Conservation (phyloP, 37 sponge, comb jelly and placozoan genomes). For the Halichondria panicea region DNA sequence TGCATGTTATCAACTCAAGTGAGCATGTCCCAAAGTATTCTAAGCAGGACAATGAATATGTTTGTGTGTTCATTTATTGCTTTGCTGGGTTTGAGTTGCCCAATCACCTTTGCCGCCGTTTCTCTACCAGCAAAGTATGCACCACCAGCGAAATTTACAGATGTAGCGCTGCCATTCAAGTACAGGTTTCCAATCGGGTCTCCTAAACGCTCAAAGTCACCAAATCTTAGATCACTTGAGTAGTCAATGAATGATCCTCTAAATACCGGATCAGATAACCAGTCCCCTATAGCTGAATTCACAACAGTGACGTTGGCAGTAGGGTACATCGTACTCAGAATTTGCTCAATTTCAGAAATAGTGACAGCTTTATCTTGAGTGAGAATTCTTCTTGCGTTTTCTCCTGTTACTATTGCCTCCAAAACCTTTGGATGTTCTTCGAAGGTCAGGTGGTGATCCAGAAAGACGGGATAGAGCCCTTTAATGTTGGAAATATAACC, state of each 20-base stretch:
- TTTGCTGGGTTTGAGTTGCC: no score
- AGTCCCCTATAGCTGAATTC: slow-evolving; percentile 42
- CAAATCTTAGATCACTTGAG: slow-evolving; percentile 15
- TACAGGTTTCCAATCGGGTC: slow-evolving; percentile 46
- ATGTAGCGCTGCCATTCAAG: slow-evolving; percentile 69
- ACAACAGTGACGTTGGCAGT: slow-evolving; percentile 12
- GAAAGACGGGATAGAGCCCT: slow-evolving; percentile 34
- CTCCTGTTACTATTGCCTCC: slow-evolving; percentile 35
- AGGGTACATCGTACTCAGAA: slow-evolving; percentile 51
- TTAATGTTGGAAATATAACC: slow-evolving; percentile 4
- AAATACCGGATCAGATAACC: slow-evolving; percentile 49
- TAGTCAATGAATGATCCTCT: slow-evolving; percentile 38
- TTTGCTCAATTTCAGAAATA: slow-evolving; percentile 18
- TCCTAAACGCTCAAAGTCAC: not conserved
- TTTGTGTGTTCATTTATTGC: no score
- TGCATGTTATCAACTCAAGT: no score
- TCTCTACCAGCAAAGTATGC: slow-evolving; percentile 60
- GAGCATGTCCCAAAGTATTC: no score
- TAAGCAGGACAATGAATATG: no score
- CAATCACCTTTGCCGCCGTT: no score
- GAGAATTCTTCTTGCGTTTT: slow-evolving; percentile 21
- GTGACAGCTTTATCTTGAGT: slow-evolving; percentile 32
- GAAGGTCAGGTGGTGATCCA: slow-evolving; percentile 5
- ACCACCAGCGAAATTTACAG: slow-evolving; percentile 38
- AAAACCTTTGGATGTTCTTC: slow-evolving; percentile 24